Evolutionary conservation across 2,113 vertebrate species (phyloP), one percentile per base, ranked within the genome.

Genomic region (Grantiella picta): DNA sequence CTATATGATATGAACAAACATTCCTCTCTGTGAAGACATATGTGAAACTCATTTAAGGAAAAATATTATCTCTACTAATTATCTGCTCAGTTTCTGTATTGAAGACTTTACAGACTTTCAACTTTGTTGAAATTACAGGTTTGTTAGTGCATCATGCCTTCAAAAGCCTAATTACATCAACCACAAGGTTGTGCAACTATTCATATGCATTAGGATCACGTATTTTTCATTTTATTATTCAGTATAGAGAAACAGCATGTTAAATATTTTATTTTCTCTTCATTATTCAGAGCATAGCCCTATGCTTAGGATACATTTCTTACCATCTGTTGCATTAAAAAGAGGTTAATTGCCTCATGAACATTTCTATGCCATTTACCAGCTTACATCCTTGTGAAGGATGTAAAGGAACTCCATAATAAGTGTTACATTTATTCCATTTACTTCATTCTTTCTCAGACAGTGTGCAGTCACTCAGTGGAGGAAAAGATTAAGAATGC

Each of bases 131-230:
- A 89, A 54, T 53, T 50, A 40, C 1, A 4, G 11, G 1, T 40
- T 79, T 86, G 3, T 10, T 11, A 24, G 14, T 9, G 16, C 18
- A 22, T n/a, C 3, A 17, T 38, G 12, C 8, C 8, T 12, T 82
- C 36, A 82, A 29, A 82, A 70, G 10, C 57, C 17, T 53, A 24
- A 31, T 61, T 59, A 18, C 4, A 0, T 5, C 29, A 54, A 29
- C 25, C 1, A 3, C 0, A 3, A 71, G 21, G 23, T 27, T 54
- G 29, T 49, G 9, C 14, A 75, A 35, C 3, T 4, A 35, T 24
- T 52, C 19, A 9, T 24, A 44, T 28, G 4, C 8, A 54, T 47
- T 64, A 36, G 9, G 17, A 49, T 28, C 10, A 20, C 3, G 3
- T 52, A 40, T 15, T 63, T 89, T 89, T 63, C 13, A 12, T 90